Percentiles rank a stretch among this genome's conserved stretches.
These are phyloP conservation scores for Heptranchias perlo DNA, from an alignment of 2,113 vertebrate species.

Conservation along the genomic window DNA sequence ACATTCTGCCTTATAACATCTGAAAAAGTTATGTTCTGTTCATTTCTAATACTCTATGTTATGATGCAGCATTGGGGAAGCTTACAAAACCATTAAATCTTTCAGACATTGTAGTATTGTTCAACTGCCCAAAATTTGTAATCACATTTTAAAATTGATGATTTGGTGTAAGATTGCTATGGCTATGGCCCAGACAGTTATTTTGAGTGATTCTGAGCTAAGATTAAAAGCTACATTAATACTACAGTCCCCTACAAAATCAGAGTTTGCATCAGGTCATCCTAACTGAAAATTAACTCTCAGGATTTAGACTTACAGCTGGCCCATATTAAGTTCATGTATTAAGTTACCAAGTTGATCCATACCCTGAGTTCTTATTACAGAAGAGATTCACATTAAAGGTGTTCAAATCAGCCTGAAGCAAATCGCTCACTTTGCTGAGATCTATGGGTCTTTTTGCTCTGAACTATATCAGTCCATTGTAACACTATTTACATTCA, in stretches of 20 bases:
- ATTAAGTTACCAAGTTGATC: neutral
- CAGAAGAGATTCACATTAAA: neutral
- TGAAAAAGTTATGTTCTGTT: neutral
- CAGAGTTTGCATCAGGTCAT: conserved; percentile 6
- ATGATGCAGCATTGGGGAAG: neutral
- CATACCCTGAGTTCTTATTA: neutral
- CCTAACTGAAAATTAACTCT: neutral
- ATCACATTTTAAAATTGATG: neutral
- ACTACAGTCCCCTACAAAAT: neutral
- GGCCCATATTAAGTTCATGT: neutral
- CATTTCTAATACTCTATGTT: neutral
- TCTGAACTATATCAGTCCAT: neutral
- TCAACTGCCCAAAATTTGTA: neutral
- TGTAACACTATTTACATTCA: neutral
- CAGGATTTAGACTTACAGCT: conserved; percentile 6
- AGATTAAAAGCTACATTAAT: neutral
- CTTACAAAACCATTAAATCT: neutral
- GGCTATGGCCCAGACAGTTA: neutral
- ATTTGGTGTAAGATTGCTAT: neutral
- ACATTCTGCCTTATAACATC: neutral
- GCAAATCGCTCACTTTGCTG: neutral
- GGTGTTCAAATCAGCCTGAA: neutral
- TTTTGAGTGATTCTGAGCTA: neutral
- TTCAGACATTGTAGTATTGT: neutral
- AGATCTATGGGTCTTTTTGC: neutral